Conservation (phyloP, 2,888 invertebrate genomes). For the Eupeodes latifasciatus region DNA sequence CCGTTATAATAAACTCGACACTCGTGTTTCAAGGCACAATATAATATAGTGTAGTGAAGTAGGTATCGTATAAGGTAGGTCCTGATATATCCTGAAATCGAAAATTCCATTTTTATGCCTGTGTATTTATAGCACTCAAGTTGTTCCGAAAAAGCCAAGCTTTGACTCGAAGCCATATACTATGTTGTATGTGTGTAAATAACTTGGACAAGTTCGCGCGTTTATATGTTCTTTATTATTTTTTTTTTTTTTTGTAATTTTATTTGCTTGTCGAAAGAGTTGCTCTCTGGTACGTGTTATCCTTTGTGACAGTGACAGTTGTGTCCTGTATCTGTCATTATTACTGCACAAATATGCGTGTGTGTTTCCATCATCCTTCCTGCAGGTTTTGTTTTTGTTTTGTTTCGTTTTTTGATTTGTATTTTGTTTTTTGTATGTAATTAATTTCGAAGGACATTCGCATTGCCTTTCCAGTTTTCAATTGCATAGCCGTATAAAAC, state of each 20-base stretch:
- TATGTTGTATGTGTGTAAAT: slow-evolving; percentile 10
- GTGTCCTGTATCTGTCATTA: slow-evolving; percentile 60
- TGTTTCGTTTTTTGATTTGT: background rate
- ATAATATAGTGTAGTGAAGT: background rate
- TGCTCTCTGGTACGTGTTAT: slow-evolving; percentile 51
- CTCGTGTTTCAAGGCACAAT: too few species aligned
- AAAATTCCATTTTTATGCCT: slow-evolving; percentile 27
- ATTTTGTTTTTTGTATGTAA: slow-evolving; percentile 36
- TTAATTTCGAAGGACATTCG: slow-evolving; percentile 71
- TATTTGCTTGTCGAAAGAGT: slow-evolving; percentile 53
- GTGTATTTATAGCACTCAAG: slow-evolving; percentile 37
- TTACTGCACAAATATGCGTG: slow-evolving; percentile 63
- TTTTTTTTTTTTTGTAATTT: slow-evolving; percentile 33
- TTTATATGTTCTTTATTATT: slow-evolving; percentile 3
- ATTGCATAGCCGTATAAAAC: background rate
- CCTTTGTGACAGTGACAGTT: slow-evolving; percentile 61
- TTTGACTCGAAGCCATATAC: background rate
- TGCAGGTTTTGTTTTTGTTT: background rate
- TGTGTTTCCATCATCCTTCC: slow-evolving; percentile 4
- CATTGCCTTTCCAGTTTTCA: slow-evolving; percentile 24
- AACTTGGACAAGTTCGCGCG: slow-evolving; percentile 13
- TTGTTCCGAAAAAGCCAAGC: slow-evolving; percentile 42
- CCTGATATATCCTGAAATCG: background rate
- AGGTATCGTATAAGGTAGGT: background rate
- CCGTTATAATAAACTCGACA: too few species aligned